A percentile compares a stretch with the other conserved stretches of the same genome.
Evolutionary conservation across 2,113 vertebrate genomes (phyloP).

Genomic region (Tragelaphus imberbis): DNA sequence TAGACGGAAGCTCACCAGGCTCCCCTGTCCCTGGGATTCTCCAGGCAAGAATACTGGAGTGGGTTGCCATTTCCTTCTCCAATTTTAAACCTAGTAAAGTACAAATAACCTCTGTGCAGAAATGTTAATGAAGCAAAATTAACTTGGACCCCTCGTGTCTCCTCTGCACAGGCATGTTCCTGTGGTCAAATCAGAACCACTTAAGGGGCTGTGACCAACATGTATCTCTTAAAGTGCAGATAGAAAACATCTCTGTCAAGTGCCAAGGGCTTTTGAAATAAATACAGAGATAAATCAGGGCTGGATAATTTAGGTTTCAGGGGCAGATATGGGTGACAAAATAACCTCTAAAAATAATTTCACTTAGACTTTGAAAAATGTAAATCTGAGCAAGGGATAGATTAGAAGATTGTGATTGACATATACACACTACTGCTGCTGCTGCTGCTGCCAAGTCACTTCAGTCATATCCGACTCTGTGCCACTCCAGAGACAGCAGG

Average conservation of each 20-base stretch:
- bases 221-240: not conserved
- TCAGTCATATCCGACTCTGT: too few relatives aligned
- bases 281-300: not conserved
- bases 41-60: too few relatives aligned
- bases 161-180: rapidly evolving
- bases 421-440: not conserved
- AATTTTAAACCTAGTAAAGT: not conserved
- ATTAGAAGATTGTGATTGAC: not conserved
- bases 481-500: too few relatives aligned
- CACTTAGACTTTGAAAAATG: not conserved
- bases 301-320: not conserved
- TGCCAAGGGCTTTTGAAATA: not conserved
- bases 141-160: not conserved
- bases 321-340: not conserved
- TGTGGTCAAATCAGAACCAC: not conserved
- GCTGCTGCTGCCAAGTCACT: too few relatives aligned
- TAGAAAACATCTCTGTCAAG: not conserved
- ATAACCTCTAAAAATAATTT: not conserved
- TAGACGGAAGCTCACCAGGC: too few relatives aligned
- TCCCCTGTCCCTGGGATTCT: too few relatives aligned
- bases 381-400: not conserved
- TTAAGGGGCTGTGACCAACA: not conserved
- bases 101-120: not conserved
- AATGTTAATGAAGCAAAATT: not conserved
- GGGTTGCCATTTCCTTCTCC: too few relatives aligned